Evolutionary conservation across 2,888 invertebrate genomes (phyloP), one percentile per base, ranked within the genome.

Genomic region (Pomacea canaliculata): DNA sequence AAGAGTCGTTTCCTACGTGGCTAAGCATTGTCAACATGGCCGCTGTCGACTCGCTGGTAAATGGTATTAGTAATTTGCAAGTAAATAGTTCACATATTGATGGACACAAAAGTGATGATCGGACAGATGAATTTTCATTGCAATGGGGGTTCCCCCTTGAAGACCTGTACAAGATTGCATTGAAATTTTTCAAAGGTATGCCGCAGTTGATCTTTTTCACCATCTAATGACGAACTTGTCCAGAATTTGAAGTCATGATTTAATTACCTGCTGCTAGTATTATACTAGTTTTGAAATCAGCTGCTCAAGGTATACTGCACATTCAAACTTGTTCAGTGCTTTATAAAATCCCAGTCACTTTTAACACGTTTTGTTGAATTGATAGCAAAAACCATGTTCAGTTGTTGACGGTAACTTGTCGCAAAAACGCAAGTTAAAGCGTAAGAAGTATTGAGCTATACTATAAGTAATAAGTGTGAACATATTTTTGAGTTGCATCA

Each of bases 141-240:
- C 81, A 89, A 76, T 90, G 91, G 91, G 92, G 92, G n/a, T 91
- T 92, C 81, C 88, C 90, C 51, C 84, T 93, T 19, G 92, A 94
- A 87, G 96, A 97, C 87, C 94, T 98, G 72, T 98, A 97, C 92
- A 95, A 95, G 92, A 93, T 97, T 86, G 96, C 96, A 56, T 92
- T 97, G 79, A 93, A 94, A 88, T 98, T 97, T 92, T 98, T 97
- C 90, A 97, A 97, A 95, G 98, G 98, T 97, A 93, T n/a, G 74
- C 4, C 18, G 4, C 7, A 5, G n/a, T 63, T 19, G 10, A 10
- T 19, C 13, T n/a, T 9, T 63, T 27, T 23, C 63, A 2, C 27
- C 5, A 9, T 18, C 19, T 5, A 27, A 23, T 27, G n/a, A 63
- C 10, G 23, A 19, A 63, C 37, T 37, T 37, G 1, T 37, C 37